Percentiles rank a stretch among this genome's conserved stretches.
Evolutionary conservation across 2,113 vertebrate genomes (phyloP).

Genomic region (Xenopus laevis): DNA sequence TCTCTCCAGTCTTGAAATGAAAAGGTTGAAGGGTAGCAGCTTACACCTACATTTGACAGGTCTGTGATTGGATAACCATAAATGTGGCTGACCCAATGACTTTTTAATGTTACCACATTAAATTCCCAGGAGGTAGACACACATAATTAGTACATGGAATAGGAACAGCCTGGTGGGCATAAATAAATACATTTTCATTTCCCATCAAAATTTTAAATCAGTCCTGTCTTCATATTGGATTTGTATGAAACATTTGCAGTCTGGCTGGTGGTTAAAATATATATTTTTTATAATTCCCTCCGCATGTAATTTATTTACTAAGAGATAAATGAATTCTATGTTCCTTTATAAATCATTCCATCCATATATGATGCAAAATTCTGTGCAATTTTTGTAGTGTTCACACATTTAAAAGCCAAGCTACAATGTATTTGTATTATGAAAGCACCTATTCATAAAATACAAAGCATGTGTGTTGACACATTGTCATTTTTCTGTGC

Average conservation of each 20-base stretch:
- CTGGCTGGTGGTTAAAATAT: background rate
- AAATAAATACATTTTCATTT: constrained; percentile 26
- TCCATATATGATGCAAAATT: too few species aligned
- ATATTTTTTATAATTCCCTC: too few species aligned
- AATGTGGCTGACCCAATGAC: constrained; percentile 35
- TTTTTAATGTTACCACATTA: constrained; percentile 42
- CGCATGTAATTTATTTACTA: too few species aligned
- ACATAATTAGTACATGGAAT: constrained; percentile 43
- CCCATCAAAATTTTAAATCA: background rate
- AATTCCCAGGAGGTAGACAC: constrained; percentile 27
- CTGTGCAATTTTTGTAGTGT: too few species aligned
- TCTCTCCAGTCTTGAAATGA: constrained; percentile 19
- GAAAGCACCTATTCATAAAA: too few species aligned
- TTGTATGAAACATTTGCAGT: background rate
- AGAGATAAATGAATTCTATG: too few species aligned
- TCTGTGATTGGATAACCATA: constrained; percentile 40
- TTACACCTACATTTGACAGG: background rate
- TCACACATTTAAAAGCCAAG: too few species aligned
- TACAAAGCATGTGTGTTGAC: too few species aligned
- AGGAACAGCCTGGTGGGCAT: constrained; percentile 11
- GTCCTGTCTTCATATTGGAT: constrained; percentile 2
- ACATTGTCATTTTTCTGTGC: too few species aligned
- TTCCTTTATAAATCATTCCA: too few species aligned
- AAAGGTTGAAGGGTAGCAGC: constrained; percentile 39
- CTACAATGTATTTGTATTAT: too few species aligned